These are phyloP conservation scores for Leptinotarsa juncta DNA, from an alignment of 2,888 invertebrate genomes.

Conservation along the genomic window DNA sequence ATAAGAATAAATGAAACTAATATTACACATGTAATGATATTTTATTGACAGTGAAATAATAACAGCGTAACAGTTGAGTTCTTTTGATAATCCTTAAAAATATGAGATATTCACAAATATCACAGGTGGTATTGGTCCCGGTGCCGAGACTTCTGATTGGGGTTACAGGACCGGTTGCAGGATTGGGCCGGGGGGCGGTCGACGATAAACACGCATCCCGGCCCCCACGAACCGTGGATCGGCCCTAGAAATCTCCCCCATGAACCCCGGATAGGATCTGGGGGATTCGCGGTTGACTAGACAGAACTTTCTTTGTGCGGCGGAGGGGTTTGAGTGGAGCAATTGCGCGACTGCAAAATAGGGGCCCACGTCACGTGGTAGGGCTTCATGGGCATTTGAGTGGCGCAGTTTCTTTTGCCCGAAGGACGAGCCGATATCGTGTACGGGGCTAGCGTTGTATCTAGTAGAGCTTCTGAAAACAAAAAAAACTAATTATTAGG, in stretches of 20 bases:
- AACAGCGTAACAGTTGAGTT: slow-evolving; percentile 62
- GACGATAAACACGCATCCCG: slow-evolving; percentile 43
- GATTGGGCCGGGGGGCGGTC: slow-evolving; percentile 38
- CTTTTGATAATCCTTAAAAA: slow-evolving; percentile 62
- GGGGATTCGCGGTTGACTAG: slow-evolving; percentile 53
- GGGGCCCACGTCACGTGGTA: slow-evolving; percentile 67
- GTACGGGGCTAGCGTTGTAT: slow-evolving; percentile 59
- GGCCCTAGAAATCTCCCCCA: slow-evolving; percentile 28
- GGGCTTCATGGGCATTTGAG: slow-evolving; percentile 66
- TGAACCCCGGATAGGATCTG: slow-evolving; percentile 40
- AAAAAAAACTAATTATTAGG: slow-evolving; percentile 15
- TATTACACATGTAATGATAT: slow-evolving; percentile 57
- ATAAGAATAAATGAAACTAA: not conserved
- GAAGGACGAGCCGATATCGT: slow-evolving; percentile 64
- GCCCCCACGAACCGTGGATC: slow-evolving; percentile 44
- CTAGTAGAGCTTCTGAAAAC: slow-evolving; percentile 60
- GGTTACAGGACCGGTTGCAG: slow-evolving; percentile 52
- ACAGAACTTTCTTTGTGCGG: slow-evolving; percentile 67
- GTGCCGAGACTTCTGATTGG: slow-evolving; percentile 64
- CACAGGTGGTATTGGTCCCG: slow-evolving; percentile 68
- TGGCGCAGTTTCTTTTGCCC: slow-evolving; percentile 64
- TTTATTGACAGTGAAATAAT: slow-evolving; percentile 66
- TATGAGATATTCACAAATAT: slow-evolving; percentile 67
- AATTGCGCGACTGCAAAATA: slow-evolving; percentile 64
- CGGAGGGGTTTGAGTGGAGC: slow-evolving; percentile 64